Conservation (phyloP, 2,797 vertebrate genomes). For the Melanogrammus aeglefinus region DNA sequence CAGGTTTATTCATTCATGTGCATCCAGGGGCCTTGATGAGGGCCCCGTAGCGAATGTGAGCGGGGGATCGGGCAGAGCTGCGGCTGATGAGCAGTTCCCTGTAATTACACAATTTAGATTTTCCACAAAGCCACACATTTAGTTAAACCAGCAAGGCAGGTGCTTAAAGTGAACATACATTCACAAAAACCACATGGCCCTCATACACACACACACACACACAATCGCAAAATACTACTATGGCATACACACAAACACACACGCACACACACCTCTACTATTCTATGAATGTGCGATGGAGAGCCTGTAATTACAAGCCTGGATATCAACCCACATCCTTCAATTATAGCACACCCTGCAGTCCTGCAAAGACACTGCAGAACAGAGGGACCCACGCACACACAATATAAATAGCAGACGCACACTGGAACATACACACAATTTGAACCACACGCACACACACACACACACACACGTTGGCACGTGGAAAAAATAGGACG, state of each 20-base stretch:
- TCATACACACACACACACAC: constrained; percentile 13
- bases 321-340: constrained; percentile 68
- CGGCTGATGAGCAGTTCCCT: constrained; percentile 52
- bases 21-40: constrained; percentile 3
- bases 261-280: background rate
- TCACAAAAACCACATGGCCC: background rate
- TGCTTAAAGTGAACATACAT: constrained; percentile 56
- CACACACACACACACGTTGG: background rate
- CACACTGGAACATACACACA: constrained; percentile 8
- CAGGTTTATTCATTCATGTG: background rate
- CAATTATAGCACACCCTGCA: constrained; percentile 59
- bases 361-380: constrained; percentile 24
- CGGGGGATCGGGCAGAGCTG: constrained; percentile 16
- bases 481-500: background rate
- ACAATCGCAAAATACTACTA: too few relatives aligned
- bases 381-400: constrained; percentile 6
- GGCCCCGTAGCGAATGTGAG: constrained; percentile 16
- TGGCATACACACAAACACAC: background rate
- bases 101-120: constrained; percentile 63
- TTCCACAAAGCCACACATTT: constrained; percentile 52
- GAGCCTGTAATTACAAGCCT: constrained; percentile 67
- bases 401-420: background rate
- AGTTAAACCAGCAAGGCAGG: constrained; percentile 58
- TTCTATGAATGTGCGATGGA: constrained; percentile 45
- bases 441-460: background rate